A percentile compares a stretch with the other conserved stretches of the same genome.
Conservation (phyloP, 2,888 invertebrate species). For the Lutraria lutraria region DNA sequence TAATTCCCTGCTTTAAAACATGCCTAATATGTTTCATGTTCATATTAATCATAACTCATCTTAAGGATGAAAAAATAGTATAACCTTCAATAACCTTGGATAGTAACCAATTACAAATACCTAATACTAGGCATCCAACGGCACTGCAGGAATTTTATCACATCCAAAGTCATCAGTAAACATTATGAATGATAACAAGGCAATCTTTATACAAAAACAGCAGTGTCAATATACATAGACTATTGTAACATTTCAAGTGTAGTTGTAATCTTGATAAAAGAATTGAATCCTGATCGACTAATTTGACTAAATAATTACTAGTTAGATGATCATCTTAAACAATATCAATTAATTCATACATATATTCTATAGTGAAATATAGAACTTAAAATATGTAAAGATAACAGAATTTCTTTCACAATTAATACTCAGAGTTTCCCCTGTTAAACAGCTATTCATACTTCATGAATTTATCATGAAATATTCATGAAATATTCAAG, state of each 20-base stretch:
- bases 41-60: background rate
- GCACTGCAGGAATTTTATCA: slow-evolving; percentile 25
- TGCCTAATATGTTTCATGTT: background rate
- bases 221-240: background rate
- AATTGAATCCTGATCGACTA: background rate
- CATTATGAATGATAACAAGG: background rate
- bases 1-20: background rate
- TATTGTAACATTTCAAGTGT: background rate
- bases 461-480: too few relatives aligned
- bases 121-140: background rate
- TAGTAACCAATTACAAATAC: background rate
- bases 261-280: background rate
- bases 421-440: too few relatives aligned
- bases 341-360: background rate
- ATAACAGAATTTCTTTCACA: too few relatives aligned
- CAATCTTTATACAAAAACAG: background rate
- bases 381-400: too few relatives aligned
- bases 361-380: background rate
- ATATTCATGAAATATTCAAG: too few relatives aligned
- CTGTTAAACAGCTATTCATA: too few relatives aligned
- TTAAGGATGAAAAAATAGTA: background rate
- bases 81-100: background rate
- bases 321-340: background rate
- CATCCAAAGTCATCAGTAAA: slow-evolving; percentile 13
- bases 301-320: background rate